Evolutionary conservation across 2,888 invertebrate species (phyloP), one percentile per base, ranked within the genome.

Genomic region (Hyppa rectilinea): DNA sequence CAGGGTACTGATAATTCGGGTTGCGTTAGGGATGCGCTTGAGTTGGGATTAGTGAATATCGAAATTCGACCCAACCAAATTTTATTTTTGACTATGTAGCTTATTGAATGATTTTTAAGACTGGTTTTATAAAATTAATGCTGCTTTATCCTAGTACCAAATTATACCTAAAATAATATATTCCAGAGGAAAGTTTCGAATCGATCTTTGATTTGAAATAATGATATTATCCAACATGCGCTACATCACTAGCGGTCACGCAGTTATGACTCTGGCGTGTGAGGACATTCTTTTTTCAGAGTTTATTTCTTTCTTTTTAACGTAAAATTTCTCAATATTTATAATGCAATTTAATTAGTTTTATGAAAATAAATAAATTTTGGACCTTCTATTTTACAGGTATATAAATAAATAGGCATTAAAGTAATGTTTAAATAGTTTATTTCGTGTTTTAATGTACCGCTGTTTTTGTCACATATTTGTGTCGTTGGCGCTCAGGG

Each of bases 101-200:
- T 34, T n/a, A 36, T 23, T 36, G 7, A 34, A 55, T 55, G n/a
- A 4, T 55, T 55, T 55, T 55, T 34, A 55, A 55, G 53, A 55
- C 36, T 17, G 36, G 4, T 55, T 55, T 4, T 55, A 55, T 55
- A 55, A 55, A 55, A 55, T 4, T 36, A 55, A 55, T 55, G 36
- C 55, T 55, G 36, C 4, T 55, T 55, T 55, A 55, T 36, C 55
- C 36, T 55, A 3, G 36, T 55, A 55, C 55, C 55, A 55, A 55
- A 55, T 55, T 55, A 55, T 55, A 53, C 6, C 55, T 55, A 55
- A 55, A 55, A 55, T 55, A 55, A 55, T 55, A 17, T 9, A 36
- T 55, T 55, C 17, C 55, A 55, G 34, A 36, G 17, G 55, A 55
- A 55, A 55, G 50, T 50, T 50, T 50, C 4, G 0, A 50, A 50